Conservation (phyloP, 2,888 invertebrate species). For the Rhyacophila evoluta region DNA sequence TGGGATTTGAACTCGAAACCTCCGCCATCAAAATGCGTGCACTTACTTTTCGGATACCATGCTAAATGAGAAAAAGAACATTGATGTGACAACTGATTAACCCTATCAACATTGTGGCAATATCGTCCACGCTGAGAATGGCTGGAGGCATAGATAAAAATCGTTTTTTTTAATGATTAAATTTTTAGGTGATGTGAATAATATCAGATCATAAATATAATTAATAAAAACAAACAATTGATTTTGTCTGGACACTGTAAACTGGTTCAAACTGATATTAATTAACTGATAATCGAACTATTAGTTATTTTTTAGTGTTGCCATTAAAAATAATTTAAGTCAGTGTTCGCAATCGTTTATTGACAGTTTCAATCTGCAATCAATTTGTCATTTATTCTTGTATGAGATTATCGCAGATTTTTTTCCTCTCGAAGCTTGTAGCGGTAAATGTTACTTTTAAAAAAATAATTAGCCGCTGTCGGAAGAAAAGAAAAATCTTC, state of each 20-base stretch:
- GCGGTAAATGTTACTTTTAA: slow-evolving; percentile 5
- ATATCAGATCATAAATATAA: too few relatives aligned
- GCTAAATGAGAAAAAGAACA: too few relatives aligned
- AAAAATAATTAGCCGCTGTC: not conserved
- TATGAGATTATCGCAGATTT: slow-evolving; percentile 12
- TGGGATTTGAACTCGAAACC: too few relatives aligned
- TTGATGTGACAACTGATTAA: too few relatives aligned
- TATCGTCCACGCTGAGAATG: too few relatives aligned
- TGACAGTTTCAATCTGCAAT: slow-evolving; percentile 1
- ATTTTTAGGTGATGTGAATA: too few relatives aligned
- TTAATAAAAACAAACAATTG: too few relatives aligned
- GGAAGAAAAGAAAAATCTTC: not conserved
- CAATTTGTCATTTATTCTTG: slow-evolving; percentile 16
- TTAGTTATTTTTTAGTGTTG: not conserved
- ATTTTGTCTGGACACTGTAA: not conserved
- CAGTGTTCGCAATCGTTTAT: not conserved
- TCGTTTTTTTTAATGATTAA: too few relatives aligned
- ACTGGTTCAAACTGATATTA: not conserved
- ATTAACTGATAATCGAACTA: not conserved
- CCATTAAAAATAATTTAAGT: not conserved
- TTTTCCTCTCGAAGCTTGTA: not conserved
- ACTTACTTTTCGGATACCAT: too few relatives aligned
- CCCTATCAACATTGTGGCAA: too few relatives aligned
- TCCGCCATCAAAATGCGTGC: too few relatives aligned
- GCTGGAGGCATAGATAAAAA: too few relatives aligned